A percentile compares a stretch with the other conserved stretches of the same genome.
Conservation (phyloP, 64 coral and sea anemone species). For the Stichodactyla helianthus region DNA sequence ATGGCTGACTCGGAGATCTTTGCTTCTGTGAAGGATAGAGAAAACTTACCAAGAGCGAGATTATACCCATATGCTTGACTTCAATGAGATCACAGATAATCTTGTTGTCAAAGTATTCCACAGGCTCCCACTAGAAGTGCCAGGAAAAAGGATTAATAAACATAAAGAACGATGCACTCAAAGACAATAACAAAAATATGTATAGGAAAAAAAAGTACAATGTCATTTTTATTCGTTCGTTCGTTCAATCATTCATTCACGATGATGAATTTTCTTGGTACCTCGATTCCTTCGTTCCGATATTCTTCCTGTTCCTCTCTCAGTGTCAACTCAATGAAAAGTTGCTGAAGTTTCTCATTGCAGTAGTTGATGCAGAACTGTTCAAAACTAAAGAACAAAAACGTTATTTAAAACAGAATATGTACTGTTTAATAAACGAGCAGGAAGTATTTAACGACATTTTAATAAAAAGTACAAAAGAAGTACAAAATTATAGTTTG, state of each 20-base stretch:
- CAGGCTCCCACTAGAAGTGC: conserved; percentile 81
- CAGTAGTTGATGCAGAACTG: conserved; percentile 98
- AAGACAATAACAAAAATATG: no score
- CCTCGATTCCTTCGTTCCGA: conserved; percentile 84
- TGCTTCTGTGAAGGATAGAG: neutral
- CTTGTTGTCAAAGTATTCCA: conserved; percentile 97
- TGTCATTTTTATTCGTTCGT: no score
- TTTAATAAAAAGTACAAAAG: neutral
- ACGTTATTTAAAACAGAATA: no score
- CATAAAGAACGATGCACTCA: no score
- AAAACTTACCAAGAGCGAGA: conserved; percentile 66
- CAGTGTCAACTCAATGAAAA: conserved; percentile 88
- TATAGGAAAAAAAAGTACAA: no score
- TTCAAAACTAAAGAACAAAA: conserved; percentile 69
- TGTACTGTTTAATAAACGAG: no score
- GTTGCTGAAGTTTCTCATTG: conserved; percentile 92
- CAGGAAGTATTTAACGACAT: neutral
- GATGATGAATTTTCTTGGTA: neutral
- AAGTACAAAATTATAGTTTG: no score
- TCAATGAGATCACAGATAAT: conserved; percentile 97
- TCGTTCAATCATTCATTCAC: no score
- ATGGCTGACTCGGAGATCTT: no score
- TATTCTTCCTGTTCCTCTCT: conserved; percentile 92
- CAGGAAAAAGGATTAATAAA: neutral
- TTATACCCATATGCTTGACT: conserved; percentile 77